Base-by-base conservation (phyloP, 30 jellyfish, hydroid and myxozoan species). In the Catostylus mosaicus region DNA sequence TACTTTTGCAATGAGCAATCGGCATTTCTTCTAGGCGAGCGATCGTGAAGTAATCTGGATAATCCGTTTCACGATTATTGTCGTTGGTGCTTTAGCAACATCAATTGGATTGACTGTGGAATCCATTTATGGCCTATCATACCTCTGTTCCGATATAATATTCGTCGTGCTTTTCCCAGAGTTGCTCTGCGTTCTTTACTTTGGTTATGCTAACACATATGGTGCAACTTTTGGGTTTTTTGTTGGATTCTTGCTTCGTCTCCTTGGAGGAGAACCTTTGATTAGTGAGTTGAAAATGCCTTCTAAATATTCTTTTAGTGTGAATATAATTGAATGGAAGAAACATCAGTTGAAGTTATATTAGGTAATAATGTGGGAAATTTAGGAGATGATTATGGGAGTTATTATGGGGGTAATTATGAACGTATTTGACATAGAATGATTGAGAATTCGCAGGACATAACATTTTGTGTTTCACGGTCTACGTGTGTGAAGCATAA, bases 1-100 rank as follows among this genome's bases (percentile, higher is more conserved):
- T n/a, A n/a, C n/a, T n/a, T n/a, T n/a, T n/a, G n/a, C n/a, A n/a
- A n/a, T n/a, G n/a, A n/a, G n/a, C n/a, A n/a, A n/a, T n/a, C n/a
- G n/a, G n/a, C n/a, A n/a, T n/a, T 40, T 2, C 26, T 48, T 79
- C 19, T 36, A 95, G 99, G 99, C 99, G 9, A 52, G 83, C 22
- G 98, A 89, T 22, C 77, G 82, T 8, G 99, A 95, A 70, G 83
- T 95, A 64, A 97, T 90, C 12, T 89, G 98, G 98, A 97, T 95
- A 47, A 89, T 95, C 16, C 95, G 99, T 5, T 78, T 82, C 33
- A 35, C 93, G 20, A 90, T 95, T 70, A 30, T 89, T 19, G 90
- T 95, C 30, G 95, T 87, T 30, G 99, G 99, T 20, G 96, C 95
- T 37, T 24, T 89, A n/a, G 98, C 99, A 43, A 88, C 98, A 18